Base-by-base conservation (phyloP, 2,888 invertebrate genomes). In the Laspeyria flexula region DNA sequence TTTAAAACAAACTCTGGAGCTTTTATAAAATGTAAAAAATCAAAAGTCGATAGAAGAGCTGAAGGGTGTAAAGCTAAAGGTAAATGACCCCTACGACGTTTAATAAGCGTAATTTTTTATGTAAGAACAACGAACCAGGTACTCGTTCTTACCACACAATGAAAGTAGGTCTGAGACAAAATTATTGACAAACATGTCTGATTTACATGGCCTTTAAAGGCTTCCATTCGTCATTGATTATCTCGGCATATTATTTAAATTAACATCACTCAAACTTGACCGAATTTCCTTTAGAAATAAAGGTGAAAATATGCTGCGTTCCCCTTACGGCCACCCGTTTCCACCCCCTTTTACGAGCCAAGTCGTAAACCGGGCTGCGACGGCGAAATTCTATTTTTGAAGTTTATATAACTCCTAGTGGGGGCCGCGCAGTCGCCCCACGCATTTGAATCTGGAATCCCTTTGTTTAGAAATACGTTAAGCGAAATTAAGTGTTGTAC, bases 301-400 rank as follows among this genome's bases (percentile, higher is more conserved):
- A 81, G 82, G 81, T 84, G 81, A 82, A 84, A 85, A 83, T 83
- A 80, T 79, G 82, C 58, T 75, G 67, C 60, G 77, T 76, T 76
- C 77, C 69, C 73, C 72, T 75, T 75, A 61, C 64, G 67, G 55
- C 73, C 71, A 34, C 75, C 75, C 69, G 33, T 43, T 25, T 35
- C 76, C 78, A 67, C 83, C 83, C 77, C 35, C 66, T 83, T 84
- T 85, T 84, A 86, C 79, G 85, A 84, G 78, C 72, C 60, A 70
- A 77, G 77, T 81, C 85, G 77, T 85, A 85, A 86, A 86, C 64
- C 73, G 68, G 73, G 82, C 73, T 74, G 81, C 77, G 81, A 79
- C 77, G 80, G 67, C 77, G 75, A 77, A 81, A 77, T 83, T 85
- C 85, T 86, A 85, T 86, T 86, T 86, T 82, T 81, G 84, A 84